Percentiles rank a stretch among this genome's conserved stretches.
These are phyloP conservation scores for Machimus rusticus DNA, from an alignment of 2,888 invertebrate species.

Conservation along the genomic window DNA sequence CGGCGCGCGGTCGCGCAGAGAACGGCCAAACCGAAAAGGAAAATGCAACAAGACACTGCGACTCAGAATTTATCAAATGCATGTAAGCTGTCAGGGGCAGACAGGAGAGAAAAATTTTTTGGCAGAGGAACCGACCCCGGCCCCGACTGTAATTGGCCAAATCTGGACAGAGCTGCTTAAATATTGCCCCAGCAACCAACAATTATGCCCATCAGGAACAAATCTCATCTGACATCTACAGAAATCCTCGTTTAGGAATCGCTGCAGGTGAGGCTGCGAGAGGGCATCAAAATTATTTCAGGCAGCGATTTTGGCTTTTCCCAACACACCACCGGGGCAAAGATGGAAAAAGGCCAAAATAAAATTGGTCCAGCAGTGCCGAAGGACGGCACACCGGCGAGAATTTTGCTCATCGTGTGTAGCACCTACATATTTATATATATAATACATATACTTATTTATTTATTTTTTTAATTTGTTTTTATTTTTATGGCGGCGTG, in stretches of 20 bases:
- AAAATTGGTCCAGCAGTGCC: neutral
- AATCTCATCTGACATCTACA: constrained; percentile 33
- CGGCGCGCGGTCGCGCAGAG: neutral
- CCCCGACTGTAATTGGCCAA: neutral
- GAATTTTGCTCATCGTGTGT: neutral
- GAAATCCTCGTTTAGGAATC: constrained; percentile 34
- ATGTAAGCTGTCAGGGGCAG: constrained; percentile 17
- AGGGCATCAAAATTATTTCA: constrained; percentile 24
- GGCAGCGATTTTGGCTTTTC: neutral
- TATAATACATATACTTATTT: no score
- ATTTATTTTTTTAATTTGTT: neutral
- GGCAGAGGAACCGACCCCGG: neutral
- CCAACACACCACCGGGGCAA: neutral
- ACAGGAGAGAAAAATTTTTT: constrained; percentile 2
- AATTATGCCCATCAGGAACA: constrained; percentile 31
- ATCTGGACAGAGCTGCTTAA: constrained; percentile 13
- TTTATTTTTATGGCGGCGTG: neutral
- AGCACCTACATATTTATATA: neutral
- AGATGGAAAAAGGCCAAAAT: constrained; percentile 15
- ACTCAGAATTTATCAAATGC: constrained; percentile 26
- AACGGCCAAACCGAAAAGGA: neutral
- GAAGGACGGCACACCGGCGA: neutral
- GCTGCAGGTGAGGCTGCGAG: constrained; percentile 18
- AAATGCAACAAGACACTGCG: constrained; percentile 29
- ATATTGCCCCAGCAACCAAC: constrained; percentile 25